Evolutionary conservation across 2,888 invertebrate species (phyloP).

Genomic region (Peribatodes rhomboidaria): DNA sequence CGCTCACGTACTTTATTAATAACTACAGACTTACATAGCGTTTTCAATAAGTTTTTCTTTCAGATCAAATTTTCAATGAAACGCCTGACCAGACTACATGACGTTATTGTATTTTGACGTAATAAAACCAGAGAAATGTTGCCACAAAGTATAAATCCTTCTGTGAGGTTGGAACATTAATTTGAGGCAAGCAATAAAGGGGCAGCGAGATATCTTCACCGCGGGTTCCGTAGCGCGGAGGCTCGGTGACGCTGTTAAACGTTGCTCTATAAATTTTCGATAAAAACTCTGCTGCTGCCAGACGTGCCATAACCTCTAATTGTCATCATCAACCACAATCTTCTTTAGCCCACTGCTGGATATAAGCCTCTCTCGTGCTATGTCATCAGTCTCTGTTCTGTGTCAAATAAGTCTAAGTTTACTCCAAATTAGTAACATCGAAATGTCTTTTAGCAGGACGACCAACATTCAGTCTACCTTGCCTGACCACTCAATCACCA

Average conservation of each 20-base stretch:
- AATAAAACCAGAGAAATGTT: slow-evolving; percentile 79
- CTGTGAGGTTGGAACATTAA: slow-evolving; percentile 82
- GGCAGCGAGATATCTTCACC: slow-evolving; percentile 78
- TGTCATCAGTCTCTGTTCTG: no score
- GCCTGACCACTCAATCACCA: no score
- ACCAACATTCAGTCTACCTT: no score
- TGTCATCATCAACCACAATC: no score
- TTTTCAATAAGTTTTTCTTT: slow-evolving; percentile 25
- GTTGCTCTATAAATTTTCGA: slow-evolving; percentile 79
- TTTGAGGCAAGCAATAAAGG: slow-evolving; percentile 85
- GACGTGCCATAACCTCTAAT: slow-evolving; percentile 46
- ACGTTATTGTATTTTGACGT: slow-evolving; percentile 45
- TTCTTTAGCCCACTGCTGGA: no score
- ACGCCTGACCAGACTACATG: slow-evolving; percentile 25
- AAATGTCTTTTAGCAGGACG: no score
- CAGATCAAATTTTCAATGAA: slow-evolving; percentile 29
- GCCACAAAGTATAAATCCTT: slow-evolving; percentile 79
- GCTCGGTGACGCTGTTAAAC: slow-evolving; percentile 74
- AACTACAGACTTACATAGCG: slow-evolving; percentile 22
- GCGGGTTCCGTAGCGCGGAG: slow-evolving; percentile 53
- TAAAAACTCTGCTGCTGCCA: slow-evolving; percentile 67
- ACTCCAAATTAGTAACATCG: no score
- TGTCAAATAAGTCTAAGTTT: no score
- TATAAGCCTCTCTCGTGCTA: no score
- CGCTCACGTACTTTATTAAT: slow-evolving; percentile 40